A percentile compares a stretch with the other conserved stretches of the same genome.
These are phyloP conservation scores for Mungos mungo DNA, from an alignment of 2,113 vertebrate species.

Conservation along the genomic window DNA sequence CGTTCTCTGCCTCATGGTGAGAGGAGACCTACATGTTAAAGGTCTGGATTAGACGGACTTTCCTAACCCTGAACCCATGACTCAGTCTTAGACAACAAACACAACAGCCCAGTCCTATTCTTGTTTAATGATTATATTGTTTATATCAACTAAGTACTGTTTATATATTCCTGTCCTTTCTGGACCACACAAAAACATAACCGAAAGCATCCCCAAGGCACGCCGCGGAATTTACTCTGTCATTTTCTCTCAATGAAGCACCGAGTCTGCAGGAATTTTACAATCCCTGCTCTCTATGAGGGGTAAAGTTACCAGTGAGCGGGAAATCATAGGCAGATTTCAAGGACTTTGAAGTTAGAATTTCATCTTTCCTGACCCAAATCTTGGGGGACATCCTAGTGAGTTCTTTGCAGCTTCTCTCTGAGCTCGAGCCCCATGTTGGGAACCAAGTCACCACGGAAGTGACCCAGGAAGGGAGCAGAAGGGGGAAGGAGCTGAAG, in stretches of 20 bases:
- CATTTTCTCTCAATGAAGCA: neutral
- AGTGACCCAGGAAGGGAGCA: too few relatives aligned
- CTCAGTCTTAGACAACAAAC: neutral
- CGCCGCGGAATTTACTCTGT: neutral
- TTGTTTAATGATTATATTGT: neutral
- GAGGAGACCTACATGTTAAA: too few relatives aligned
- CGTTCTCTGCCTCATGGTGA: neutral
- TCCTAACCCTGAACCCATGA: neutral
- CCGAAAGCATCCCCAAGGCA: neutral
- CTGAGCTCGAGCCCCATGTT: neutral
- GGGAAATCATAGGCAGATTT: fast-evolving
- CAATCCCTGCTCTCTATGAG: neutral
- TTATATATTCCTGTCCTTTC: neutral
- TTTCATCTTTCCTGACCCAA: neutral
- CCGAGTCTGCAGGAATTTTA: neutral
- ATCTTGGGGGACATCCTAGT: neutral
- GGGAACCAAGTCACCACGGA: too few relatives aligned
- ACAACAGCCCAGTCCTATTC: neutral
- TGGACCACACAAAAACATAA: neutral
- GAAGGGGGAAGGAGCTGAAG: too few relatives aligned
- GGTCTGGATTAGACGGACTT: neutral
- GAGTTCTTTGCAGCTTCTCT: neutral
- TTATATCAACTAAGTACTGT: neutral
- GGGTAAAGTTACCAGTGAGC: fast-evolving
- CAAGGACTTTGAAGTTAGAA: neutral